These are phyloP conservation scores for Rhadina sibilatrix DNA, from an alignment of 2,113 vertebrate species.

Conservation along the genomic window DNA sequence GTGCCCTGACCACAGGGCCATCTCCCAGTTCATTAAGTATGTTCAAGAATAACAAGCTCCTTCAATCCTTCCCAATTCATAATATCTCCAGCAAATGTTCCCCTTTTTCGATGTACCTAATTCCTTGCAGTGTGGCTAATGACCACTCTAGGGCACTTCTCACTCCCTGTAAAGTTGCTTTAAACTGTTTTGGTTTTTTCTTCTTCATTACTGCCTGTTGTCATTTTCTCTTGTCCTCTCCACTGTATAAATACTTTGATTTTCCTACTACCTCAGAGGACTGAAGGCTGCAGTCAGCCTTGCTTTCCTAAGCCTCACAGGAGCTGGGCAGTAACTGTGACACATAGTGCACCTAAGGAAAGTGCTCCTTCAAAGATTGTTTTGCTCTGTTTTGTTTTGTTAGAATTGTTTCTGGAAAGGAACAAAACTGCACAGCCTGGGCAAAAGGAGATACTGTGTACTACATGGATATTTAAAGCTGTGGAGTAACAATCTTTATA, in stretches of 20 bases:
- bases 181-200: not conserved
- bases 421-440: not conserved
- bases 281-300: not conserved
- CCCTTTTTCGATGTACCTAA: not conserved
- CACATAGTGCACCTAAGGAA: not conserved
- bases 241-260: not conserved
- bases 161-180: conserved; percentile 12
- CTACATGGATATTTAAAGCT: not conserved
- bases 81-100: conserved; percentile 33
- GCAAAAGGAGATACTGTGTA: not conserved
- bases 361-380: not conserved
- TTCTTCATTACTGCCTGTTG: not conserved
- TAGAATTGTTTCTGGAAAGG: not conserved
- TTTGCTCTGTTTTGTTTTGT: not conserved
- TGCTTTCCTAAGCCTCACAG: not conserved
- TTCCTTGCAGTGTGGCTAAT: not conserved
- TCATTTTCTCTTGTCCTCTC: not conserved
- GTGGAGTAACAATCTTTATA: not conserved
- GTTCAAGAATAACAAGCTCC: not conserved
- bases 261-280: not conserved
- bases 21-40: conserved; percentile 20
- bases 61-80: not conserved
- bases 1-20: not conserved
- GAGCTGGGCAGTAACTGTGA: not conserved
- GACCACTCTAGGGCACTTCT: conserved; percentile 25